Evolutionary conservation across 2,888 invertebrate genomes (phyloP).

Genomic region (Prionchulus punctatus): DNA sequence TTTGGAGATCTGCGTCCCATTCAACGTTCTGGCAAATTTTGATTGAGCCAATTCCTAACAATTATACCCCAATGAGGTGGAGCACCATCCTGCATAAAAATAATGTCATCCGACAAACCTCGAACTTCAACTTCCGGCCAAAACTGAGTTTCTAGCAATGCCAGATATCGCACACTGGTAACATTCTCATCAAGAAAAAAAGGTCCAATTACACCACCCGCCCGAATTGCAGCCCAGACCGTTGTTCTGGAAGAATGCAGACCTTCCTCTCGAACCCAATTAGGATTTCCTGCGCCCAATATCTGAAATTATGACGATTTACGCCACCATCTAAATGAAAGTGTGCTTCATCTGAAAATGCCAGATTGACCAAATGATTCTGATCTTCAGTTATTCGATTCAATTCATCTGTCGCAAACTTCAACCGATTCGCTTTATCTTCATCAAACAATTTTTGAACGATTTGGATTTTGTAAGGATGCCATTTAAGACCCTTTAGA

Average conservation of each 20-base stretch:
- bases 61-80: slow-evolving; percentile 14
- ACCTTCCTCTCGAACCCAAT: background rate
- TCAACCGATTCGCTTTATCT: background rate
- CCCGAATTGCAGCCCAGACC: slow-evolving; percentile 1
- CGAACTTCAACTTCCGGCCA: slow-evolving; percentile 4
- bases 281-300: background rate
- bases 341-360: background rate
- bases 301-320: background rate
- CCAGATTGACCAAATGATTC: background rate
- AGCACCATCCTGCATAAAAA: slow-evolving; percentile 17
- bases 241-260: background rate
- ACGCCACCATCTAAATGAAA: background rate
- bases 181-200: background rate
- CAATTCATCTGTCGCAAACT: background rate
- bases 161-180: background rate
- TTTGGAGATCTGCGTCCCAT: slow-evolving; percentile 13
- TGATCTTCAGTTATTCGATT: background rate
- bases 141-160: background rate
- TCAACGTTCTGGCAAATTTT: slow-evolving; percentile 15
- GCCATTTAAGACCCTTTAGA: background rate
- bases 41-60: slow-evolving; percentile 12
- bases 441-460: background rate
- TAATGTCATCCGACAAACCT: slow-evolving; percentile 5
- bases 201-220: background rate
- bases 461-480: background rate